Conservation (phyloP, 2,888 invertebrate genomes). For the Yponomeuta sedellus region DNA sequence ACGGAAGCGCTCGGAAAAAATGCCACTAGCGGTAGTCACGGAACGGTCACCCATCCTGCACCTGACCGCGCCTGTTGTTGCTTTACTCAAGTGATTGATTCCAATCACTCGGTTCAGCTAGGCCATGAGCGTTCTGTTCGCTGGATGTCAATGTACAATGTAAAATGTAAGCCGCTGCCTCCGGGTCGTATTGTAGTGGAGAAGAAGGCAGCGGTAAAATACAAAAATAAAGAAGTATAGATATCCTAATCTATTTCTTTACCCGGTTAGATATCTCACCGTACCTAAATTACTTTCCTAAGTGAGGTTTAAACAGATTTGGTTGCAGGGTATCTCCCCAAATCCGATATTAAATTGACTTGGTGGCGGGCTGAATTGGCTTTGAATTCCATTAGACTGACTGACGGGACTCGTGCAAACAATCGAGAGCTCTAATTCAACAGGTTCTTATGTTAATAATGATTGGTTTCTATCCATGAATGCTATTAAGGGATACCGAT, state of each 20-base stretch:
- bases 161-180: too few relatives aligned
- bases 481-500: neutral
- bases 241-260: neutral
- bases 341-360: slow-evolving; percentile 36
- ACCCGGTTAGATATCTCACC: neutral
- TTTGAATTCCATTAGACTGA: slow-evolving; percentile 19
- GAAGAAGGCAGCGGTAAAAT: too few relatives aligned
- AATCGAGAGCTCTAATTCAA: slow-evolving; percentile 13
- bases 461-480: neutral
- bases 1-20: too few relatives aligned
- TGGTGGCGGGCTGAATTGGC: slow-evolving; percentile 20
- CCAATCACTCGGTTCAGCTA: too few relatives aligned
- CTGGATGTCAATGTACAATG: too few relatives aligned
- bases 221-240: too few relatives aligned
- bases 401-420: slow-evolving; percentile 9
- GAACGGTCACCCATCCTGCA: too few relatives aligned
- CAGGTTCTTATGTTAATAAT: neutral
- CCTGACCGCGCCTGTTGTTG: too few relatives aligned
- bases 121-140: too few relatives aligned
- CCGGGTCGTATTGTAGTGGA: too few relatives aligned
- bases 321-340: slow-evolving; percentile 34
- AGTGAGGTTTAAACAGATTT: slow-evolving; percentile 37
- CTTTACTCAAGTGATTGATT: too few relatives aligned
- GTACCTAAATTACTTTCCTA: slow-evolving; percentile 11
- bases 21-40: too few relatives aligned